Evolutionary conservation across 2,797 vertebrate genomes (phyloP).

Genomic region (Bucorvus abyssinicus): DNA sequence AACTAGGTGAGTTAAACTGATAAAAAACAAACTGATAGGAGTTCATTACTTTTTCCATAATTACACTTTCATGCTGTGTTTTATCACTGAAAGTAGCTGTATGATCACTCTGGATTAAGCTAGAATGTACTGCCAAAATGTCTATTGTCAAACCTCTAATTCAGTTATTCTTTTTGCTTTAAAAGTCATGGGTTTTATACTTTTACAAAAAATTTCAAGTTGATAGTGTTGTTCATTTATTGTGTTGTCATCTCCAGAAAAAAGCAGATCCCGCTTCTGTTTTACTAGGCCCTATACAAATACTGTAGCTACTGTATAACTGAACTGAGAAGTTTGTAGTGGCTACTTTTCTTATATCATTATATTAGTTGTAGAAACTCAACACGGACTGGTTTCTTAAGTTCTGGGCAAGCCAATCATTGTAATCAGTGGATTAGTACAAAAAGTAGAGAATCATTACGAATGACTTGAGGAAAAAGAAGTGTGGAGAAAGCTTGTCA

Average conservation of each 20-base stretch:
- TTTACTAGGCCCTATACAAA: background rate
- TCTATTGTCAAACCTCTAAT: background rate
- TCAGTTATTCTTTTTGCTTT: background rate
- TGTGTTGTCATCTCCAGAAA: background rate
- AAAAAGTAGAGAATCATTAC: background rate
- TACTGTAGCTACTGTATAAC: background rate
- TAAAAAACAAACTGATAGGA: background rate
- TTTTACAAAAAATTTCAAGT: background rate
- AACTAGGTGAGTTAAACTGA: background rate
- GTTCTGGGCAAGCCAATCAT: background rate
- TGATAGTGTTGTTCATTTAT: background rate
- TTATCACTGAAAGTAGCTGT: background rate
- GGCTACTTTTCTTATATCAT: background rate
- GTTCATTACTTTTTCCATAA: background rate
- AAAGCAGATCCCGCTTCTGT: background rate
- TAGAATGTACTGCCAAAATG: background rate
- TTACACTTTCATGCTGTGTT: background rate
- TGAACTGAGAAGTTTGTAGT: background rate
- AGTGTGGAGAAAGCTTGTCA: background rate
- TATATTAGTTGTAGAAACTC: background rate
- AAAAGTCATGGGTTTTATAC: rapidly evolving
- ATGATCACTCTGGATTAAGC: background rate
- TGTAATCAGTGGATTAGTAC: background rate
- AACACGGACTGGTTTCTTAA: background rate
- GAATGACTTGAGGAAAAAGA: background rate